Evolutionary conservation across 2,888 invertebrate species (phyloP), one percentile per base, ranked within the genome.

Genomic region (Apamea epomidion): DNA sequence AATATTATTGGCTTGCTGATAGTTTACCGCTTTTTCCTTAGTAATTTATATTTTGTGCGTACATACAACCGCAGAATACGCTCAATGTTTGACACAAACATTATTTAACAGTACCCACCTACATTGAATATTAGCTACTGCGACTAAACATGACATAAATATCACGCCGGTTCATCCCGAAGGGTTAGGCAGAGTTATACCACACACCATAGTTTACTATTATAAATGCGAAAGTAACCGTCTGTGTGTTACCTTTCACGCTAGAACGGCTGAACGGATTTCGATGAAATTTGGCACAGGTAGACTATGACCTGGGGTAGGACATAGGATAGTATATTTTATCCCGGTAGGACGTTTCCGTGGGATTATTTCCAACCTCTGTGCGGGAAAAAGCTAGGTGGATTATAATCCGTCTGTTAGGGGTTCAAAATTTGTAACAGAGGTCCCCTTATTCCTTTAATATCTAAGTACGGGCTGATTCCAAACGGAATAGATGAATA

Each of bases 21-120:
- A 82, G n/a, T 84, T 84, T 70, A 73, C 54, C 12, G 64, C 51
- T 29, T 69, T 83, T 54, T 71, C 60, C 84, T 8, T 51, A 37
- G 12, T 67, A 16, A 76, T 64, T 10, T 64, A 71, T 67, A 78
- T 71, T 54, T 42, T 83, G n/a, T 60, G 16, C 60, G 14, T 65
- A 80, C 21, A 12, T 64, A 67, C 21, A 14, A 51, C n/a, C 29
- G 48, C n/a, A 73, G 6, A 58, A 45, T 29, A 58, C 12, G 37
- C 5, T 18, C 21, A 37, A 21, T 64, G 21, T 7, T 81, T n/a
- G 2, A 32, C 16, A 32, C 21, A n/a, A 72, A 42, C 25, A 42
- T 65, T 29, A 21, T 51, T 74, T 29, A 29, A 25, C 5, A 42
- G 10, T 18, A 54, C 51, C 10, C 25, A 71, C 12, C 7, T 48